Evolutionary conservation across 2,113 vertebrate species (phyloP), one percentile per base, ranked within the genome.

Genomic region (Ptilorrhoa leucosticta): DNA sequence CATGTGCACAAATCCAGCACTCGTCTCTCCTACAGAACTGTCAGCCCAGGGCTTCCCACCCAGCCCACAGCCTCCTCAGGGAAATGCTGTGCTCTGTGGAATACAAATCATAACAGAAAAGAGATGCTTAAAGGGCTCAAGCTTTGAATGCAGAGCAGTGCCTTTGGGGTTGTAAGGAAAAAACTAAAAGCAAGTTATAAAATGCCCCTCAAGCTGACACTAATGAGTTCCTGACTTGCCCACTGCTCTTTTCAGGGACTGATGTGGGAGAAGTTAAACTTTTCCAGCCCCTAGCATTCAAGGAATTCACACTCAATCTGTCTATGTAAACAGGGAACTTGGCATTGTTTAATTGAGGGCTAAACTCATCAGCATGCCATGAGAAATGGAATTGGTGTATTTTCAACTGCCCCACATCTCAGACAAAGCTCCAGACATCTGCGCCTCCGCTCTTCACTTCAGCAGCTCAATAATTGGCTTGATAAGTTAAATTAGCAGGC

Each of bases 371-470:
- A 73, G n/a, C 26, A 6, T 4, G 7, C 58, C 45, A 2, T 8
- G 51, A 66, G 53, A 45, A 53, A 50, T 23, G 39, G 72, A 30
- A 37, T 4, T 9, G 31, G 22, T 22, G 45, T 12, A 1, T 75
- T 87, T 82, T 30, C 73, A 50, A 2, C 70, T 65, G 65, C 88
- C 37, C 69, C 47, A 35, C 50, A 19, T 23, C 51, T 28, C 37
- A 82, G 47, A 83, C 82, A 83, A 42, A 83, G 76, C 57, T 63
- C 39, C 69, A 86, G 66, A 57, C 83, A 80, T 35, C 96, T 81
- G 78, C 1, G 20, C 51, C 85, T 53, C 33, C 2, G 0, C 45
- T 53, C 26, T 24, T 22, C 42, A 7, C 60, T 30, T 15, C 5
- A 6, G 73, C 85, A 88, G 78, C 20, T 90, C 35, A 40, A 1